These are phyloP conservation scores for Xylocampa areola DNA, from an alignment of 2,888 invertebrate species.

Conservation along the genomic window DNA sequence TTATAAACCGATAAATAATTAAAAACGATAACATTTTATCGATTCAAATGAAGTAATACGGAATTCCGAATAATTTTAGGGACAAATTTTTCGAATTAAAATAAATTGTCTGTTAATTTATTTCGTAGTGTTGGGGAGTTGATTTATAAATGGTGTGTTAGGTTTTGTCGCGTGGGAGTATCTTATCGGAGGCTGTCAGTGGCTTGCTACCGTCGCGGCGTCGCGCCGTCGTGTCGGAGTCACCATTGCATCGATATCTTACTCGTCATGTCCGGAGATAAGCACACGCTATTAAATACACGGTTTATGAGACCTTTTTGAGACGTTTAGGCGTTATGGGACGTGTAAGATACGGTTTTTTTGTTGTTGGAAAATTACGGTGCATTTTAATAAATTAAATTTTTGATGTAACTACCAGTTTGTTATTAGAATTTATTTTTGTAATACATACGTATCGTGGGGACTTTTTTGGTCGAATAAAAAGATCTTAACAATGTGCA, in stretches of 20 bases:
- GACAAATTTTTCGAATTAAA: slow-evolving; percentile 51
- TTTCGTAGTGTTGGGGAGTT: slow-evolving; percentile 39
- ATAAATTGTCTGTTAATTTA: slow-evolving; percentile 51
- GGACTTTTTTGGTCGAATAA: too few relatives aligned
- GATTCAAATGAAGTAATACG: slow-evolving; percentile 50
- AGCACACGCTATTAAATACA: slow-evolving; percentile 74
- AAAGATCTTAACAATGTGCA: neutral
- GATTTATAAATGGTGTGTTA: slow-evolving; percentile 57
- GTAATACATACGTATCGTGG: too few relatives aligned
- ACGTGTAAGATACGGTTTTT: neutral
- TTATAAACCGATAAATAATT: slow-evolving; percentile 47
- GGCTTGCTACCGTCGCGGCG: slow-evolving; percentile 68
- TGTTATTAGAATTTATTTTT: too few relatives aligned
- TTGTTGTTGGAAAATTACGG: slow-evolving; percentile 3
- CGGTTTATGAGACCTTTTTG: slow-evolving; percentile 40
- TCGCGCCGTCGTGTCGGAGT: slow-evolving; percentile 54
- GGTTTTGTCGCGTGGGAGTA: slow-evolving; percentile 65
- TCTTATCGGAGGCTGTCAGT: slow-evolving; percentile 78
- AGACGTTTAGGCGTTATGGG: slow-evolving; percentile 21
- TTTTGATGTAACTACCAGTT: too few relatives aligned
- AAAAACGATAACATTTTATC: slow-evolving; percentile 45
- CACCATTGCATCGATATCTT: slow-evolving; percentile 65
- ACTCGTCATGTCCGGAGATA: slow-evolving; percentile 75
- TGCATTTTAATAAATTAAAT: neutral
- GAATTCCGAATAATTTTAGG: slow-evolving; percentile 47